Evolutionary conservation across 2,888 invertebrate species (phyloP).

Genomic region (Emmelina monodactyla): DNA sequence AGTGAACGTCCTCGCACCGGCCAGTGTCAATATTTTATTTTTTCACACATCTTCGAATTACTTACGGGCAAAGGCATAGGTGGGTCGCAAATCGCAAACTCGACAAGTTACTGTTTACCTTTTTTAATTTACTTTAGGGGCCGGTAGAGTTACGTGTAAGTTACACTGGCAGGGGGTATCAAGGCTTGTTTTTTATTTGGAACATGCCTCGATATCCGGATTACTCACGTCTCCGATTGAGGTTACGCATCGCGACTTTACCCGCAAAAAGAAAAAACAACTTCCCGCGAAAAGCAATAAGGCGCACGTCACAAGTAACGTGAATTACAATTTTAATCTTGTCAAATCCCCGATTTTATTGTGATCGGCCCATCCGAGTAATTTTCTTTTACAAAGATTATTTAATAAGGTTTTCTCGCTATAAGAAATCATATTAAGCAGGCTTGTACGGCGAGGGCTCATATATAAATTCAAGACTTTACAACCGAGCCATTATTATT

Average conservation of each 20-base stretch:
- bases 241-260: slow-evolving; percentile 26
- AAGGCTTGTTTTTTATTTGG: no score
- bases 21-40: no score
- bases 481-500: slow-evolving; percentile 58
- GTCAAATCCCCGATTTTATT: slow-evolving; percentile 64
- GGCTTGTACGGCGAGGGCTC: slow-evolving; percentile 25
- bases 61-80: no score
- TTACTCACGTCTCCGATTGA: slow-evolving; percentile 20
- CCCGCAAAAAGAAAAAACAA: slow-evolving; percentile 30
- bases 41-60: no score
- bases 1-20: no score
- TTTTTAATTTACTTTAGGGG: no score
- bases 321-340: slow-evolving; percentile 65
- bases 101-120: no score
- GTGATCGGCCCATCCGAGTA: slow-evolving; percentile 35
- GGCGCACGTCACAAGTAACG: slow-evolving; percentile 57
- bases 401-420: slow-evolving; percentile 52
- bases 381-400: slow-evolving; percentile 59
- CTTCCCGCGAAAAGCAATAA: slow-evolving; percentile 58
- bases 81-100: no score
- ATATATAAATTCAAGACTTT: slow-evolving; percentile 58
- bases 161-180: no score
- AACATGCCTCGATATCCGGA: no score
- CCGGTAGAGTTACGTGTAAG: no score
- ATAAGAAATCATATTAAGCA: slow-evolving; percentile 55